Evolutionary conservation across 2,797 vertebrate species (phyloP), one percentile per base, ranked within the genome.

Genomic region (Melanotaenia trifasciata): DNA sequence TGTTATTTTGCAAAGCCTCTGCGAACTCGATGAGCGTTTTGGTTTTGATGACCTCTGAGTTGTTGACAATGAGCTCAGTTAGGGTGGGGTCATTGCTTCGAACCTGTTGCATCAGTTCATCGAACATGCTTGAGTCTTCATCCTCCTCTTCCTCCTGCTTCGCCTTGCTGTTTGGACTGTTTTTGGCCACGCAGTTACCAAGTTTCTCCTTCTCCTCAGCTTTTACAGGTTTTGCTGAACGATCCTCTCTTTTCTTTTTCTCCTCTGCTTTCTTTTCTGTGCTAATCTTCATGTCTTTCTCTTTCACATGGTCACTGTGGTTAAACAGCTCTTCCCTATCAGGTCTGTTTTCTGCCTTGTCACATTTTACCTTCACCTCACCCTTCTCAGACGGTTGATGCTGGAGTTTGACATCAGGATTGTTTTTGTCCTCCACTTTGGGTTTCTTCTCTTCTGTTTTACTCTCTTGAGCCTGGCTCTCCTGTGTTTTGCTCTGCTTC

Each of bases 21-120:
- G 98, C 94, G 69, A 99, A 99, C 77, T 96, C 95, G 12, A 99
- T 97, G 72, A 99, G 90, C 0, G 97, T 98, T 87, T 97, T 98
- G 0, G 92, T 94, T 72, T 95, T 99, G 89, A 99, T 99, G 68
- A 97, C 97, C 83, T 99, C 98, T 0, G 97, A 98, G 93, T 99
- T 99, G 95, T 99, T 99, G 64, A 99, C 95, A 0, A 98, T 99
- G 80, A 99, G 95, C 73, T 99, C 98, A 0, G 83, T 86, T 74
- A 97, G 90, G 50, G 93, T 89, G 0, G 96, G 89, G n/a, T 99
- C 96, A 0, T 99, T 96, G 87, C 90, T 94, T 67, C 91, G 93
- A 74, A 99, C 96, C 72, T 91, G 95, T 78, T 98, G 96, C 60
- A 99, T 94, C 11, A 96, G 93, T 87, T 99, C 98, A 0, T 98